Percentiles rank a stretch among this genome's conserved stretches.
Evolutionary conservation across 1,140 invertebrate species (phyloP).

Genomic region (Leptinotarsa defecta): DNA sequence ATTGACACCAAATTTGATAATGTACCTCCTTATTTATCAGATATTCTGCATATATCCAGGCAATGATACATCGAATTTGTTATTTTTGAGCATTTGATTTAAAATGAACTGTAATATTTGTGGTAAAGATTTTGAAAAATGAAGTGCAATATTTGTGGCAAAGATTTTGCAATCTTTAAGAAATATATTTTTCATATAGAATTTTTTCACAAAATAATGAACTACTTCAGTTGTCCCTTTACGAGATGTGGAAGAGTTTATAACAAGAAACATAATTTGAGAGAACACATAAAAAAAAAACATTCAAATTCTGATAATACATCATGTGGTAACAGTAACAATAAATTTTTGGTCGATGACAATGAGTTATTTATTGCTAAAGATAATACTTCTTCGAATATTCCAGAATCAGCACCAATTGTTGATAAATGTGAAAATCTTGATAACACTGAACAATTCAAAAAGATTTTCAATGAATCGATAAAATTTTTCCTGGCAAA

Average conservation of each 20-base stretch:
- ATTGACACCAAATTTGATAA: constrained; percentile 17
- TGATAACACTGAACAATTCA: constrained; percentile 7
- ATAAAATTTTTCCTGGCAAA: neutral
- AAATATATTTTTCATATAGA: constrained; percentile 13
- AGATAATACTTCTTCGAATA: constrained; percentile 7
- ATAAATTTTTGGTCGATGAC: constrained; percentile 2
- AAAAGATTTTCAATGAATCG: constrained; percentile 2
- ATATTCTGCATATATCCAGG: neutral
- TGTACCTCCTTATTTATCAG: constrained; percentile 8
- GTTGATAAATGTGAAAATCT: constrained; percentile 6
- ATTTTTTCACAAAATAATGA: constrained; percentile 16
- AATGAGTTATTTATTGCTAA: neutral
- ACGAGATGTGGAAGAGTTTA: constrained; percentile 9
- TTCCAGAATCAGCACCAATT: constrained; percentile 6
- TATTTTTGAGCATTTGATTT: neutral
- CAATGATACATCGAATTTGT: constrained; percentile 1
- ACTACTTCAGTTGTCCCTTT: constrained; percentile 11
- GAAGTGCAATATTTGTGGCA: constrained; percentile 16
- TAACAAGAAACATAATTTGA: constrained; percentile 16
- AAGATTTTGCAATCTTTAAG: constrained; percentile 10
- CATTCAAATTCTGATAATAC: neutral
- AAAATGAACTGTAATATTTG: neutral
- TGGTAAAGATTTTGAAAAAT: neutral
- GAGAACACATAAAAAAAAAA: neutral
- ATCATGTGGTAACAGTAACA: constrained; percentile 7